These are phyloP conservation scores for Morpho achilles DNA, from an alignment of 2,888 invertebrate genomes.

Conservation along the genomic window DNA sequence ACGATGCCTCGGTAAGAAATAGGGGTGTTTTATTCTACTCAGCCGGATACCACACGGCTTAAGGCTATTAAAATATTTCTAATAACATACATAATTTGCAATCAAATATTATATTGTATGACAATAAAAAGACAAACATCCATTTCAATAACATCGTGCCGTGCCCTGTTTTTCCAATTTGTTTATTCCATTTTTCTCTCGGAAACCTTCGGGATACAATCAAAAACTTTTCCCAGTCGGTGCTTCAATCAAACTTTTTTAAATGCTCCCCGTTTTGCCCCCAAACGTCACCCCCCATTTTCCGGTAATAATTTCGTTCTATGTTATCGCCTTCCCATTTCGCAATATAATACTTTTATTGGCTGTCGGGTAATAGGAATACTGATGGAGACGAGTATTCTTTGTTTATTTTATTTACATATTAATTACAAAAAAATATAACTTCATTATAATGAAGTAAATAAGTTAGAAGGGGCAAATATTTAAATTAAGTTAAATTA, in stretches of 20 bases:
- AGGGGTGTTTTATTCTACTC: too few species aligned
- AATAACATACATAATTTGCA: too few species aligned
- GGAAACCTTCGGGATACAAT: constrained; percentile 66
- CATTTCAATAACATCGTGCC: constrained; percentile 17
- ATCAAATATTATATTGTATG: not conserved
- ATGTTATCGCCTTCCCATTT: constrained; percentile 59
- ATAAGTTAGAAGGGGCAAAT: too few species aligned
- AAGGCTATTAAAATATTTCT: too few species aligned
- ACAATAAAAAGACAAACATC: constrained; percentile 7
- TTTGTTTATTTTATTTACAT: constrained; percentile 5
- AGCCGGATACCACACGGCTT: too few species aligned
- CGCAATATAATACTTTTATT: constrained; percentile 56
- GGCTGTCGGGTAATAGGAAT: constrained; percentile 41
- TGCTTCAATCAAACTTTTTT: constrained; percentile 74
- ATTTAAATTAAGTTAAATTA: too few species aligned
- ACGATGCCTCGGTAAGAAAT: too few species aligned
- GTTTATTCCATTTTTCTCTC: constrained; percentile 56
- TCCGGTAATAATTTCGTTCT: constrained; percentile 54
- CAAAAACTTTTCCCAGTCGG: constrained; percentile 54
- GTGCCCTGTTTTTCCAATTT: constrained; percentile 35
- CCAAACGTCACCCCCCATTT: constrained; percentile 29
- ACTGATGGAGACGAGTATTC: constrained; percentile 31
- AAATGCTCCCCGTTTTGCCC: constrained; percentile 49
- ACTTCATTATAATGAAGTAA: too few species aligned
- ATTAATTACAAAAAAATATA: constrained; percentile 1